Conservation (phyloP, 2,113 vertebrate species). For the Heterocephalus glaber region DNA sequence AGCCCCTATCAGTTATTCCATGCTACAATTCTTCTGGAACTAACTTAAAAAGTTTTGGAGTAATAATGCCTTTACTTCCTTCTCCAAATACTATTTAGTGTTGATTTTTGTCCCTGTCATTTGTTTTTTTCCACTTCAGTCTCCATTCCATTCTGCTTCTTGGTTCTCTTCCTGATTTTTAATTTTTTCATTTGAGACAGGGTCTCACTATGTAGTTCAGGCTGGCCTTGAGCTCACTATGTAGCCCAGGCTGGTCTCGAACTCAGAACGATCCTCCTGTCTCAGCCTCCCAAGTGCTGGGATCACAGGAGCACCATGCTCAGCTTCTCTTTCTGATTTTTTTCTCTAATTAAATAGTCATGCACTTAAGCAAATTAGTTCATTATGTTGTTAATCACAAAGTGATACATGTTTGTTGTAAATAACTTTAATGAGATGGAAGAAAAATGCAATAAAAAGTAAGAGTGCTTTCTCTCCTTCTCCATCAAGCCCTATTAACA, state of each 20-base stretch:
- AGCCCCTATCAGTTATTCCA: background rate
- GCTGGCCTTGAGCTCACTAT: background rate
- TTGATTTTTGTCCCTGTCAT: background rate
- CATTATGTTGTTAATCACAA: background rate
- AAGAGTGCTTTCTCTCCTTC: background rate
- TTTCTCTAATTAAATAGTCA: conserved; percentile 14
- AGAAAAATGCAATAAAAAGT: conserved; percentile 33
- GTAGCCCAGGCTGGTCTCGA: background rate
- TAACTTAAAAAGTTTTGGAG: background rate
- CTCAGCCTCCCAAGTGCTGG: background rate
- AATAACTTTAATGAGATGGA: conserved; percentile 7
- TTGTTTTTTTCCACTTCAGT: background rate
- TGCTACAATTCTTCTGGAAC: background rate
- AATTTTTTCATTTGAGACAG: background rate
- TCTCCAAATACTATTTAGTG: background rate
- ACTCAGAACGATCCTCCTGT: background rate
- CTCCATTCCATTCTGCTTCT: background rate
- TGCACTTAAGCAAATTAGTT: background rate
- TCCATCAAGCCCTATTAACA: background rate
- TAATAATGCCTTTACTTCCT: background rate
- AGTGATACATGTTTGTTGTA: background rate
- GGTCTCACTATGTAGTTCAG: background rate
- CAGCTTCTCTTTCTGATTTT: background rate
- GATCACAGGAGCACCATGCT: background rate
- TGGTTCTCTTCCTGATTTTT: background rate